Percentiles rank a stretch among this genome's conserved stretches.
Conservation (phyloP, 2,888 invertebrate genomes). For the Meloe dianella region DNA sequence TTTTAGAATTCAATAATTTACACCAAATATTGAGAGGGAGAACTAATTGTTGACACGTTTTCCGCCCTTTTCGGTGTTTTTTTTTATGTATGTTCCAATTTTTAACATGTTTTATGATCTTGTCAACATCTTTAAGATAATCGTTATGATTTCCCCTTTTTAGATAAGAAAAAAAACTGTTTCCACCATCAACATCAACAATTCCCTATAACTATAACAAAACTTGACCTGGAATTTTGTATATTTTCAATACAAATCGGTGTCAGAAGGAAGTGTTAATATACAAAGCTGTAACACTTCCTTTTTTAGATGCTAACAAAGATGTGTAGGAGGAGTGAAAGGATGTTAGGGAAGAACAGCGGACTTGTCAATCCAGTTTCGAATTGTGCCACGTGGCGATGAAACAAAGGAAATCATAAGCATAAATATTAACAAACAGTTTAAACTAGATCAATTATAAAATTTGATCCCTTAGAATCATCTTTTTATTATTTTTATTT, state of each 20-base stretch:
- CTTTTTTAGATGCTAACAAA: constrained; percentile 28
- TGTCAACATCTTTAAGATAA: not conserved
- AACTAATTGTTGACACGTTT: constrained; percentile 9
- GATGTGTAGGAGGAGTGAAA: not conserved
- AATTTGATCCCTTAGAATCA: not conserved
- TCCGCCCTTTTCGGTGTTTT: not conserved
- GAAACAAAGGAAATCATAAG: not conserved
- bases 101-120: constrained; percentile 6
- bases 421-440: not conserved
- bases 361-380: not conserved
- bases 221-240: constrained; percentile 39
- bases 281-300: constrained; percentile 48
- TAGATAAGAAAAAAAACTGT: not conserved
- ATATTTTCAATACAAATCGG: constrained; percentile 38
- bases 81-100: not conserved
- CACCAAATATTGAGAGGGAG: not conserved
- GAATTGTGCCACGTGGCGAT: not conserved
- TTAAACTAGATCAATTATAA: not conserved
- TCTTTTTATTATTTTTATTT: not conserved
- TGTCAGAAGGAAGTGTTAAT: constrained; percentile 41
- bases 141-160: not conserved
- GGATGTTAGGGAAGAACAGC: not conserved
- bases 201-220: constrained; percentile 11
- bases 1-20: not conserved
- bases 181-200: not conserved